These are phyloP conservation scores for Channallabes apus DNA, from an alignment of 2,797 vertebrate genomes.

Conservation along the genomic window DNA sequence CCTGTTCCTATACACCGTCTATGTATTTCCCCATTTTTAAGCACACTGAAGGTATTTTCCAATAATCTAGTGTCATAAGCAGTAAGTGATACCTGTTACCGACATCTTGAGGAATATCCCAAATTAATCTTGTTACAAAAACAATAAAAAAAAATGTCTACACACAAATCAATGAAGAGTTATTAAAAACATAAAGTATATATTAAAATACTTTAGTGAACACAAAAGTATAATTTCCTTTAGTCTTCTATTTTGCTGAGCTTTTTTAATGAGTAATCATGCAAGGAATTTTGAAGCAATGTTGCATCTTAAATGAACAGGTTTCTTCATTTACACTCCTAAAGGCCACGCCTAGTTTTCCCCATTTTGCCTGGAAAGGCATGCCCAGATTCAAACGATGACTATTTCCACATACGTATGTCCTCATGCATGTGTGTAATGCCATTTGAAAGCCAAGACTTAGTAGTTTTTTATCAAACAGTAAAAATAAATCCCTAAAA, in stretches of 20 bases:
- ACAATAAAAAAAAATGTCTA: neutral
- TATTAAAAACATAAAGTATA: too few relatives aligned
- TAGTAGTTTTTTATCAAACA: too few relatives aligned
- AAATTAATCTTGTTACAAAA: neutral
- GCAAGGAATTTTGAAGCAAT: neutral
- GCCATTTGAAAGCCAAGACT: too few relatives aligned
- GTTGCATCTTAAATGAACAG: neutral
- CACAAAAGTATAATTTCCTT: neutral
- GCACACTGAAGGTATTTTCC: neutral
- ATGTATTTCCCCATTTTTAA: slow-evolving; percentile 12
- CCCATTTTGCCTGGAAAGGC: too few relatives aligned
- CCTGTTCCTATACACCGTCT: neutral
- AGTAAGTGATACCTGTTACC: neutral
- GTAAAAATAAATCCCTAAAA: too few relatives aligned
- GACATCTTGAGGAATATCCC: neutral
- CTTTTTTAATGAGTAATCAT: too few relatives aligned
- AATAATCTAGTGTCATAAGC: neutral
- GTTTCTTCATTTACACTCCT: neutral
- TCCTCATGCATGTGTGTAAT: too few relatives aligned
- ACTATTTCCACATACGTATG: too few relatives aligned
- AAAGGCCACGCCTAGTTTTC: too few relatives aligned
- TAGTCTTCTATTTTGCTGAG: neutral
- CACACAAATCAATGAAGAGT: neutral
- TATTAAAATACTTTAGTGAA: neutral
- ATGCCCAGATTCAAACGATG: too few relatives aligned